phyloP scores from a whole-genome alignment of 2,888 invertebrate species.

The Trissonchulus latispiculum region DNA sequence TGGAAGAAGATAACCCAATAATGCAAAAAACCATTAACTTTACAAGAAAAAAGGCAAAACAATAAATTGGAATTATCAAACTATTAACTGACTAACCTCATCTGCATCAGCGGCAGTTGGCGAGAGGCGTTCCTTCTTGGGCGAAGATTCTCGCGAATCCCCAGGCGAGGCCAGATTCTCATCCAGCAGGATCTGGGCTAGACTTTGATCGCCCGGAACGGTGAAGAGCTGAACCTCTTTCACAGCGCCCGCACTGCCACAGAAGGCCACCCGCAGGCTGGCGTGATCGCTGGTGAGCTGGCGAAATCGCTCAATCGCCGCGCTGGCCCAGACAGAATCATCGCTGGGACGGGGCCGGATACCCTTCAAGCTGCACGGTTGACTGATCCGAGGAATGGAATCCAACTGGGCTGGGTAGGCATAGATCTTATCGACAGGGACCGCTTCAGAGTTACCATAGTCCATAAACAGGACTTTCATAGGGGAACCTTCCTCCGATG shows the following conservation, averaged over 20 bases:
- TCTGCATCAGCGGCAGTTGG: too few relatives aligned
- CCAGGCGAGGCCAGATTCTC: background rate
- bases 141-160: background rate
- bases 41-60: background rate
- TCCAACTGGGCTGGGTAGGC: background rate
- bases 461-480: constrained; percentile 3
- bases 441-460: background rate
- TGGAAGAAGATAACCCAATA: background rate
- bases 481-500: background rate
- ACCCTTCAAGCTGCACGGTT: background rate
- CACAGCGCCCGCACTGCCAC: background rate
- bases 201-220: background rate
- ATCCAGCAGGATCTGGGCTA: background rate
- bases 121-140: background rate
- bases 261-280: background rate
- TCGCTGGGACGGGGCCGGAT: background rate
- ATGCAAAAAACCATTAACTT: background rate
- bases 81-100: background rate
- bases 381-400: background rate
- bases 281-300: background rate
- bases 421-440: background rate
- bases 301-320: background rate
- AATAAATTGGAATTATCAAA: background rate
- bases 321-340: background rate
- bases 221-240: background rate